phyloP scores from a whole-genome alignment of 2,113 vertebrate genomes.

The Progne subis region DNA sequence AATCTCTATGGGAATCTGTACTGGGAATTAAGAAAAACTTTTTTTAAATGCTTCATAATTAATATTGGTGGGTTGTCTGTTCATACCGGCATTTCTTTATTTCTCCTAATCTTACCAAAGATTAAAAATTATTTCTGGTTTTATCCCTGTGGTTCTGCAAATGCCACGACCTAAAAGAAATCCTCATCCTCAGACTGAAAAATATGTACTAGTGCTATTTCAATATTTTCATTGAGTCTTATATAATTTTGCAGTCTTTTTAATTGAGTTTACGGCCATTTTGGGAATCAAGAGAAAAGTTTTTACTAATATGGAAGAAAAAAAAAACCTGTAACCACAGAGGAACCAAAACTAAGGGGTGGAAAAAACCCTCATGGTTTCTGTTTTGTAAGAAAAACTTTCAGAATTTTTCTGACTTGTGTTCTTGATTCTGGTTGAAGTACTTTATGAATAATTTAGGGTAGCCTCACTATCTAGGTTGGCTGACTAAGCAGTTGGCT shows the following conservation, averaged over 20 bases:
- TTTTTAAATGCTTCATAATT: background rate
- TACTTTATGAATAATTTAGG: background rate
- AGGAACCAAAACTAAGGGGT: background rate
- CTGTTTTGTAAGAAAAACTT: background rate
- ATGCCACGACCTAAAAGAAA: background rate
- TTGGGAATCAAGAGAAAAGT: background rate
- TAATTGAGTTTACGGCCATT: background rate
- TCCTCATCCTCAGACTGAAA: background rate
- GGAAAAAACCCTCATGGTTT: accelerated
- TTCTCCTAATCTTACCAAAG: background rate
- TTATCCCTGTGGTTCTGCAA: background rate
- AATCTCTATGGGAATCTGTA: background rate
- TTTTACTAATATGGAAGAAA: background rate
- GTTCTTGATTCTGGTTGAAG: background rate
- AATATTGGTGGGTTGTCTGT: background rate
- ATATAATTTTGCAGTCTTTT: background rate
- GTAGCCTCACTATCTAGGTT: background rate
- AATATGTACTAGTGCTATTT: background rate
- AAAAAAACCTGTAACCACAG: background rate
- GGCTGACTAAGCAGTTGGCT: background rate
- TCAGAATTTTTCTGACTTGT: background rate
- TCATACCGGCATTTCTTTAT: background rate
- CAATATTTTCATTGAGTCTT: background rate
- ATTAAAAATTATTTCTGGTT: background rate
- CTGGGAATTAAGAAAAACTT: background rate